Percentiles rank a stretch among this genome's conserved stretches.
Evolutionary conservation across 2,113 vertebrate species (phyloP).

Genomic region (Chionis minor): DNA sequence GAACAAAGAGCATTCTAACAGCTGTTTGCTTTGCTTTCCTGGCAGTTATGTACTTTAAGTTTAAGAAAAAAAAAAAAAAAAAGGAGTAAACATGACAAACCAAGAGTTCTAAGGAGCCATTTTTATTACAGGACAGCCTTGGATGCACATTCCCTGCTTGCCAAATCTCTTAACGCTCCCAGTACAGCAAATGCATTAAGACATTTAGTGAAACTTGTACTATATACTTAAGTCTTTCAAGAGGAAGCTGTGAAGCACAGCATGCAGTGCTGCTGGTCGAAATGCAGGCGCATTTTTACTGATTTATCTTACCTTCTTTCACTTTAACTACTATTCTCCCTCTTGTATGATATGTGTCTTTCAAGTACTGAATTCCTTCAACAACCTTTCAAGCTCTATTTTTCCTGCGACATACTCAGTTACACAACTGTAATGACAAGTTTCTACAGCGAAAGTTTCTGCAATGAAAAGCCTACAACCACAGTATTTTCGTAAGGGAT

Average conservation of each 20-base stretch:
- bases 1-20: slow-evolving; percentile 42
- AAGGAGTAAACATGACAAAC: neutral
- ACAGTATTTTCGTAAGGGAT: neutral
- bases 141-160: neutral
- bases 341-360: fast-evolving
- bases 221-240: neutral
- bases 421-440: neutral
- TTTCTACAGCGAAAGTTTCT: neutral
- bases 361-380: neutral
- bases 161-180: neutral
- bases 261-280: neutral
- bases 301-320: neutral
- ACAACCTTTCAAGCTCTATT: neutral
- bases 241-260: neutral
- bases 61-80: neutral
- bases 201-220: neutral
- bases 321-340: neutral
- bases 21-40: slow-evolving; percentile 28
- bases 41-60: neutral
- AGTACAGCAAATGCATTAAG: neutral
- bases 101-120: neutral
- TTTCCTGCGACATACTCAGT: neutral
- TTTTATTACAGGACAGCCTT: slow-evolving; percentile 2
- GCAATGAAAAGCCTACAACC: neutral
- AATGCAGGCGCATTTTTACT: neutral